Conservation (phyloP, 1,140 invertebrate species). For the Aphaenogaster ashmeadi region DNA sequence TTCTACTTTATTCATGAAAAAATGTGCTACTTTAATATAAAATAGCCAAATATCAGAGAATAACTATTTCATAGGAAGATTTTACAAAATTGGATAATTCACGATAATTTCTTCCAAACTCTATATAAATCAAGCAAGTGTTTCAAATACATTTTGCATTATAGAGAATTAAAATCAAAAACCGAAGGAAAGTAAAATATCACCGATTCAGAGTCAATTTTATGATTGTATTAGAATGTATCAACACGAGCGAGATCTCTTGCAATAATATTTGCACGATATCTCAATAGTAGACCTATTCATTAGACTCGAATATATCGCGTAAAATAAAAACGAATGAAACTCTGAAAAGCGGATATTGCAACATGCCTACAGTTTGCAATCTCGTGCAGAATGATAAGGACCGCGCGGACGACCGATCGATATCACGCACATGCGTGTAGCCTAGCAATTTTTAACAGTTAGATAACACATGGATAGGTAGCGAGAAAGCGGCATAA, state of each 20-base stretch:
- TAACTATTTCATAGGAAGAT: too few relatives aligned
- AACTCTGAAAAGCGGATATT: not conserved
- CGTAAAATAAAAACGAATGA: not conserved
- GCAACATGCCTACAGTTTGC: not conserved
- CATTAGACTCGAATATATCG: not conserved
- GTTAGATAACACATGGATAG: constrained; percentile 23
- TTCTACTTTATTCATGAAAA: not conserved
- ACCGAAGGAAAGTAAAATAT: not conserved
- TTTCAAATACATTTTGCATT: not conserved
- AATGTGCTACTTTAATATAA: not conserved
- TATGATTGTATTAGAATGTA: not conserved
- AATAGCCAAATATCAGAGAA: too few relatives aligned
- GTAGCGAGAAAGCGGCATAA: constrained; percentile 32
- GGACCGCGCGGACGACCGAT: not conserved
- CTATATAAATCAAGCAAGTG: not conserved
- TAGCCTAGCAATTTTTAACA: constrained; percentile 8
- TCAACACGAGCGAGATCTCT: not conserved
- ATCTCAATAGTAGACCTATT: not conserved
- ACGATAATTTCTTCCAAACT: not conserved
- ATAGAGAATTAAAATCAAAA: not conserved
- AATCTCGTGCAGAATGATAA: constrained; percentile 20
- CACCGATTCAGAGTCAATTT: not conserved
- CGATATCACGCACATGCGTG: not conserved
- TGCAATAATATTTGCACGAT: not conserved
- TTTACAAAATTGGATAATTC: too few relatives aligned